These are phyloP conservation scores for Phortica okadai DNA, from an alignment of 2,888 invertebrate genomes.

Conservation along the genomic window DNA sequence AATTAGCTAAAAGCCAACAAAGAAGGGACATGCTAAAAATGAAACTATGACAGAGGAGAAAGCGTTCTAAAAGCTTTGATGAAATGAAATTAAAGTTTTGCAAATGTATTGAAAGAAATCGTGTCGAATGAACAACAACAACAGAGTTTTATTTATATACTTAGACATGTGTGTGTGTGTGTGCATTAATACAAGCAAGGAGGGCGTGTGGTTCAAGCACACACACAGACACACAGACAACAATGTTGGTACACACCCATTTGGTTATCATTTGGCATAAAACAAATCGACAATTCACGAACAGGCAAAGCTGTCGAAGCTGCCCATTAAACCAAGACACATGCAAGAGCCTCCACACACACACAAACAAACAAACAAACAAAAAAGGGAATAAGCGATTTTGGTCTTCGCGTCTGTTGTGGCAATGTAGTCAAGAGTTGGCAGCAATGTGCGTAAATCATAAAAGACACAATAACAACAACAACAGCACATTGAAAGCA, in stretches of 20 bases:
- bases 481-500: conserved; percentile 22
- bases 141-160: no score
- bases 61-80: not conserved
- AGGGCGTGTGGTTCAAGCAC: conserved; percentile 1
- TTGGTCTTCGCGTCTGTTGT: not conserved
- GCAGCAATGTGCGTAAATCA: conserved; percentile 61
- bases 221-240: conserved; percentile 31
- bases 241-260: conserved; percentile 57
- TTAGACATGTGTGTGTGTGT: no score
- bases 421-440: conserved; percentile 5
- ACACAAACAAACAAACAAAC: no score
- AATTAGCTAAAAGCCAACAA: conserved; percentile 19
- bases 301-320: conserved; percentile 43
- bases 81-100: conserved; percentile 50
- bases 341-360: not conserved
- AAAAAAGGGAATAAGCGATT: not conserved
- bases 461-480: conserved; percentile 49
- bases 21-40: not conserved
- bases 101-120: conserved; percentile 30
- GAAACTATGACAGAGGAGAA: not conserved
- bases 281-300: conserved; percentile 21
- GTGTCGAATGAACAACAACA: not conserved
- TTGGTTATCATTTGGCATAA: conserved; percentile 30
- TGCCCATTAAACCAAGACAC: not conserved
- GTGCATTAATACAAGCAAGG: not conserved